Base-by-base conservation (phyloP, 2,888 invertebrate genomes). In the Acrocyrtus sp. region DNA sequence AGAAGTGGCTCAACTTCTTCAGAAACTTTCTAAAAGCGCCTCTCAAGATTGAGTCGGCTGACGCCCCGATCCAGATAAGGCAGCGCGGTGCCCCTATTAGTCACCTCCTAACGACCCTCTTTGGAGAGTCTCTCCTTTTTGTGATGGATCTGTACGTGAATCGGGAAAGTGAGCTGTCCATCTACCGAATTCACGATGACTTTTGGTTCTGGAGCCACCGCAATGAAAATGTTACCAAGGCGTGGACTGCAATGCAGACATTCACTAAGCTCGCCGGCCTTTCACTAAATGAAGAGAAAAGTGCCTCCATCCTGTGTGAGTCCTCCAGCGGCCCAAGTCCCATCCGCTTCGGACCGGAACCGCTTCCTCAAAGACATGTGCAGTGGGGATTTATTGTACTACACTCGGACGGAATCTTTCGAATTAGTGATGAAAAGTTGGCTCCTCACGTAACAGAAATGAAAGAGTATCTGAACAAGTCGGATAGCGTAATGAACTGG, bases 71-170 rank as follows among this genome's bases (percentile, higher is more conserved):
- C 3, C 67, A 72, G 54, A 34, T 57, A 2, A 29, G 70, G 1
- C 27, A 43, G n/a, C 39, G 78, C 15, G 78, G 78, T 24, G 66
- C 65, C 12, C 76, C 78, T 12, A 53, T 66, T 15, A 63, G 73
- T 12, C 78, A 78, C 34, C 12, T 29, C 0, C 51, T 78, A 0
- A 60, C 68, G 17, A 54, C 39, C 8, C 48, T 78, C 4, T 76
- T 78, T 39, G 78, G 78, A 54, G 78, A 78, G 54, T 47, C 69
- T 2, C 24, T 76, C 6, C 61, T 78, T 6, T 78, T 76, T 45
- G 15, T 67, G 15, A 48, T 78, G 63, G 78, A 78, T 22, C 19
- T 70, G 50, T 62, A 62, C 34, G 69, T 70, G 4, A 70, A 70
- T 29, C 56, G 57, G 29, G 5, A 5, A 1, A 45, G 54, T 22